Evolutionary conservation across 1,140 invertebrate genomes (phyloP).

Genomic region (Goniozus legneri): DNA sequence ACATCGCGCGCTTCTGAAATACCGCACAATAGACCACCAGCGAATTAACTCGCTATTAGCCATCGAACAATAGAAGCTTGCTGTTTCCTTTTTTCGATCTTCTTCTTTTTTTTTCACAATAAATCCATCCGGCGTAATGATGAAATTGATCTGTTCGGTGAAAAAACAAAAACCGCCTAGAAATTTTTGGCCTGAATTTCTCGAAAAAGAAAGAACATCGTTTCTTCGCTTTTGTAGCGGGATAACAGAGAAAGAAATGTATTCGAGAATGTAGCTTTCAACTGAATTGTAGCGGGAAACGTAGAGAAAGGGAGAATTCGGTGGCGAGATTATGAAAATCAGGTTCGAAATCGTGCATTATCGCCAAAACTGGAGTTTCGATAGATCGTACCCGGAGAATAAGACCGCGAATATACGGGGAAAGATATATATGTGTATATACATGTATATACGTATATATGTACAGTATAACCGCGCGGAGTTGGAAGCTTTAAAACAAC

Average conservation of each 20-base stretch:
- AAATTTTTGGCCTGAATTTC: too few species aligned
- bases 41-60: conserved; percentile 48
- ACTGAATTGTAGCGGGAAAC: too few species aligned
- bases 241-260: too few species aligned
- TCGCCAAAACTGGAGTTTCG: background rate
- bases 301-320: too few species aligned
- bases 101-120: too few species aligned
- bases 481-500: conserved; percentile 31
- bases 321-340: background rate
- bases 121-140: background rate
- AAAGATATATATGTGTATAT: background rate
- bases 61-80: conserved; percentile 32
- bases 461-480: background rate
- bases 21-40: conserved; percentile 37
- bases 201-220: background rate
- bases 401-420: too few species aligned
- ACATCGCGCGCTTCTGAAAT: conserved; percentile 37
- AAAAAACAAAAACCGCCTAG: background rate
- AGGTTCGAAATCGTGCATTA: background rate
- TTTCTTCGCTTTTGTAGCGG: background rate
- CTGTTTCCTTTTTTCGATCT: conserved; percentile 26
- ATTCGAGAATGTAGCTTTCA: too few species aligned
- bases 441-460: background rate
- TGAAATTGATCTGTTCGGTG: too few species aligned
- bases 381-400: background rate